Evolutionary conservation across 2,113 vertebrate species (phyloP), one percentile per base, ranked within the genome.

Genomic region (Crotophaga sulcirostris): DNA sequence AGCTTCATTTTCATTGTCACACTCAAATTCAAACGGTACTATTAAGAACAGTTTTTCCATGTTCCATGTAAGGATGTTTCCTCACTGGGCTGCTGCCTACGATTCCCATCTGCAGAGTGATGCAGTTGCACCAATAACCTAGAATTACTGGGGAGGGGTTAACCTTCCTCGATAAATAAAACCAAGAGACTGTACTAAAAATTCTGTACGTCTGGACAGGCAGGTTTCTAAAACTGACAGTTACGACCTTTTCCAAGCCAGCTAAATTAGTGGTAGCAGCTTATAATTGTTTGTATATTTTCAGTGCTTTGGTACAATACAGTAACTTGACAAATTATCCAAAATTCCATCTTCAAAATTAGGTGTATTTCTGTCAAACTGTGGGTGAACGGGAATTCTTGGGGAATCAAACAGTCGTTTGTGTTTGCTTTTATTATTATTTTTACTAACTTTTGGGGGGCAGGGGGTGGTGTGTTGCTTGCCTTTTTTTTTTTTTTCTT

Each of bases 191-290:
- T 60, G 49, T 38, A 84, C 36, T 38, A 94, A 94, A 89, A 95
- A 93, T 90, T 83, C 70, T 81, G 40, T 68, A 10, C 70, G 58
- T 68, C 64, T 93, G 96, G 81, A 60, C 38, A 93, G 7, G 13
- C 40, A 82, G 90, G 80, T 93, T 96, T 74, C 66, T 93, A 83
- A 96, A 95, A 90, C 26, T 91, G 78, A 94, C 55, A 97, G 60
- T 90, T 88, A 31, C 87, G 79, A 94, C 75, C 73, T 96, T 95
- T 97, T 84, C 47, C 63, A 59, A 83, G 38, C 45, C 64, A 95
- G 56, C 31, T 94, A 87, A 96, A 95, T 78, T 78, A 52, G 70
- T 82, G 74, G 47, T 70, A 40, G 51, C 54, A 93, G 42, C 26
- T 93, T 82, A 73, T 16, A 96, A 78, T 11, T 77, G 51, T 96